Base-by-base conservation (phyloP, 2,888 invertebrate genomes). In the Noctua pronuba region DNA sequence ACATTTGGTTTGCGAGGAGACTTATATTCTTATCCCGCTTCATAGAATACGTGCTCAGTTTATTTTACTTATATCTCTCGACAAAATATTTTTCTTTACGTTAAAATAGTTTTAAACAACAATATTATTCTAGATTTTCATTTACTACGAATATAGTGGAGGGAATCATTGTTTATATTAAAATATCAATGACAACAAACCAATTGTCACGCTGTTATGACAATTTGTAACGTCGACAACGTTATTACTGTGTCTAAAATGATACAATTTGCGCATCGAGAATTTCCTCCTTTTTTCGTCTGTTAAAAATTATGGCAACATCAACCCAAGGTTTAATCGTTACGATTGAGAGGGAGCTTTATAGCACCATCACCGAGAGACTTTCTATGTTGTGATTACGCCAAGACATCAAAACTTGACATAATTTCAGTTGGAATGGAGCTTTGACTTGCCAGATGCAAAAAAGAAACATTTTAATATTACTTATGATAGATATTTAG, bases 1-100 rank as follows among this genome's bases (percentile, higher is more conserved):
- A 67, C 13, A 35, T 84, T 66, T 70, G 28, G 66, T 46, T 66
- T 41, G 65, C 8, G 65, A 65, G 8, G n/a, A 38, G 64, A 70
- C 41, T 49, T 62, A 49, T 68, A 49, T 70, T 76, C 31, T 38
- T 80, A 18, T 3, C 4, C 5, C 65, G 46, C 49, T 44, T 64
- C 16, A 79, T 76, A n/a, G 31, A 82, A 52, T 52, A 55, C 74
- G 74, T 81, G 75, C 18, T 46, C 38, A 31, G 64, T 38, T 64
- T 74, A 31, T 52, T 44, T 16, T 52, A 64, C n/a, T 24, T 38
- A 35, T 38, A 35, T 64, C 24, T 52, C 0, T 31, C 10, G 21
- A 18, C 13, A 35, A 13, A 66, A 65, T 24, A 7, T 46, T 2
- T 35, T 58, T 44, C 16, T 11, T 18, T 16, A 46, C 16, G 21